Percentiles rank a stretch among this genome's conserved stretches.
These are phyloP conservation scores for Trilocha varians DNA, from an alignment of 2,888 invertebrate species.

Conservation along the genomic window DNA sequence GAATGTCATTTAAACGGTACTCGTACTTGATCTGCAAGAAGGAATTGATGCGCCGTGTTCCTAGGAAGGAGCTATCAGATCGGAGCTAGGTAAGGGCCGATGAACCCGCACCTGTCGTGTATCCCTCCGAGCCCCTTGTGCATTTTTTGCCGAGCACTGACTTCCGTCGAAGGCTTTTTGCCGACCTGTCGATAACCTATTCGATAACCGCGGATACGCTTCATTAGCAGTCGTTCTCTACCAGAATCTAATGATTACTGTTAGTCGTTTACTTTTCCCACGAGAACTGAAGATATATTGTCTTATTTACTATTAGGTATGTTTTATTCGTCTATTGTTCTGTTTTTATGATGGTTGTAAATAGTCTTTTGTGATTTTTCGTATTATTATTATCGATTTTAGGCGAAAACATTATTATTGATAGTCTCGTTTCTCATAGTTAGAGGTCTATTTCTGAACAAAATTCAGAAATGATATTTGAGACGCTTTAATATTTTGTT, in stretches of 20 bases:
- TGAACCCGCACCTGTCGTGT: slow-evolving; percentile 61
- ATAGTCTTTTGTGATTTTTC: too few species aligned
- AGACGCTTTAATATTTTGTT: too few species aligned
- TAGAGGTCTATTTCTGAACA: too few species aligned
- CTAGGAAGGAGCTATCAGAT: slow-evolving; percentile 34
- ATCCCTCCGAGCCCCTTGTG: slow-evolving; percentile 48
- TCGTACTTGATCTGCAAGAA: slow-evolving; percentile 28
- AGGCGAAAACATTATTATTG: too few species aligned
- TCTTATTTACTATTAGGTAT: too few species aligned
- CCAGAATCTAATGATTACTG: slow-evolving; percentile 31
- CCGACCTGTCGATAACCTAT: slow-evolving; percentile 58
- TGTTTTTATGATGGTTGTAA: too few species aligned
- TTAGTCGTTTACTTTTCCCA: slow-evolving; percentile 33
- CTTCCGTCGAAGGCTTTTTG: slow-evolving; percentile 65
- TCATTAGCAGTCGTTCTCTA: slow-evolving; percentile 57
- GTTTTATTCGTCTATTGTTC: too few species aligned
- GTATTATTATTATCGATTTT: too few species aligned
- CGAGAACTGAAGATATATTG: too few species aligned
- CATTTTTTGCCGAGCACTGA: slow-evolving; percentile 53
- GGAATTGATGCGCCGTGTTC: slow-evolving; percentile 29
- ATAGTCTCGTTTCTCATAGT: too few species aligned
- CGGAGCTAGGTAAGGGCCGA: slow-evolving; percentile 39
- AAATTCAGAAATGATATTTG: too few species aligned
- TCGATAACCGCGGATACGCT: slow-evolving; percentile 59
- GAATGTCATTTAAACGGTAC: slow-evolving; percentile 33